Evolutionary conservation across 2,888 invertebrate species (phyloP), one percentile per base, ranked within the genome.

Genomic region (Rhimphoctona megacephalus): DNA sequence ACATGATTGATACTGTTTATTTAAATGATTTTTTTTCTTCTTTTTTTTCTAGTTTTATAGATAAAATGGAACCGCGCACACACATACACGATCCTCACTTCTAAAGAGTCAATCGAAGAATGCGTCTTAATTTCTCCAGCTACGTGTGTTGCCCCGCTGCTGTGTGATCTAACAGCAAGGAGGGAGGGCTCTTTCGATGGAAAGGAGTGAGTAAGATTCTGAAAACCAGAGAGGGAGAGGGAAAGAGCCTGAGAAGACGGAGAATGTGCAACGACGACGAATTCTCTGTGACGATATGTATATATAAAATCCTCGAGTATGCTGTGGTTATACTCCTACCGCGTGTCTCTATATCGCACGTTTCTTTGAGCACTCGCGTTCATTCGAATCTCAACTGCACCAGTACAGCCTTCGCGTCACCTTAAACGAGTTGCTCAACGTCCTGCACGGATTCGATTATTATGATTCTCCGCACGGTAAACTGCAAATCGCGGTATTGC

Each of bases 381-480:
- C 85, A 61, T 74, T 79, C 67, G 52, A 30, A 46, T 66, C 80
- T 52, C 66, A 66, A 39, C 54, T 52, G 30, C 67, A 61, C 69
- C 80, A 86, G n/a, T n/a, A n/a, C n/a, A n/a, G 79, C 83, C 85
- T 81, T 86, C 86, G 67, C 76, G 83, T 81, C 80, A 80, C 83
- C 83, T 86, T 86, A 80, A 83, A 74, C 81, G 67, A 81, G 83
- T 86, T 86, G 83, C 83, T 83, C 86, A 86, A 86, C 86, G 80
- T 66, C 52, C 49, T 69, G 57, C 79, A 30, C 76, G 72, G 52
- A 25, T 64, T 64, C 80, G 76, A 78, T 83, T 86, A 86, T 86
- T 81, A 84, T 81, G 66, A 86, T 84, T 83, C 83, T 54, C 46
- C 73, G 52, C 86, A 69, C 83, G 69, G 49, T 73, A 54, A 69